Evolutionary conservation across 2,113 vertebrate genomes (phyloP).

Genomic region (Sinocyclocheilus anshuiensis): DNA sequence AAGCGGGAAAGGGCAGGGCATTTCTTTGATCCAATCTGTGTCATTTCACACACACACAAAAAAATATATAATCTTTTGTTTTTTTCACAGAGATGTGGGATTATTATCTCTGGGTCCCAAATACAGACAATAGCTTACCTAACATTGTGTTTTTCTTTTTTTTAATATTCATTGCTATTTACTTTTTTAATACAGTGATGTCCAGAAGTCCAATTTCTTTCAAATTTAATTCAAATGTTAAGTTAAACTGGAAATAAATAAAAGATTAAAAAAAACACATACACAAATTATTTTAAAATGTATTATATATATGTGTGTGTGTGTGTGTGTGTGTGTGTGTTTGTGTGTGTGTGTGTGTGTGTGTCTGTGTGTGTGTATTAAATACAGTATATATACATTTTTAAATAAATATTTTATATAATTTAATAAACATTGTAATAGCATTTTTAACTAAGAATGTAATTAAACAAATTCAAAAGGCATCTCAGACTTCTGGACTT

Average conservation of each 20-base stretch:
- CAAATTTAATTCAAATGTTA: no score
- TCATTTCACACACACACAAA: background rate
- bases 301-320: no score
- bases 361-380: no score
- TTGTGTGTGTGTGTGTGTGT: no score
- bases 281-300: no score
- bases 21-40: background rate
- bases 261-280: no score
- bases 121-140: background rate
- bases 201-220: background rate
- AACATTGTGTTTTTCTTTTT: background rate
- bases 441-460: background rate
- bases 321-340: no score
- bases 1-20: slow-evolving; percentile 32
- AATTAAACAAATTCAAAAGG: background rate
- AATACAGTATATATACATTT: no score
- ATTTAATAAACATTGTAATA: no score
- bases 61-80: background rate
- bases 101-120: background rate
- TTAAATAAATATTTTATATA: no score
- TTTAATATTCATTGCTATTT: background rate
- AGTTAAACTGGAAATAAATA: no score
- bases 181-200: background rate
- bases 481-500: background rate
- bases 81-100: background rate